phyloP scores from a whole-genome alignment of 2,113 vertebrate species.

The Lepus europaeus region DNA sequence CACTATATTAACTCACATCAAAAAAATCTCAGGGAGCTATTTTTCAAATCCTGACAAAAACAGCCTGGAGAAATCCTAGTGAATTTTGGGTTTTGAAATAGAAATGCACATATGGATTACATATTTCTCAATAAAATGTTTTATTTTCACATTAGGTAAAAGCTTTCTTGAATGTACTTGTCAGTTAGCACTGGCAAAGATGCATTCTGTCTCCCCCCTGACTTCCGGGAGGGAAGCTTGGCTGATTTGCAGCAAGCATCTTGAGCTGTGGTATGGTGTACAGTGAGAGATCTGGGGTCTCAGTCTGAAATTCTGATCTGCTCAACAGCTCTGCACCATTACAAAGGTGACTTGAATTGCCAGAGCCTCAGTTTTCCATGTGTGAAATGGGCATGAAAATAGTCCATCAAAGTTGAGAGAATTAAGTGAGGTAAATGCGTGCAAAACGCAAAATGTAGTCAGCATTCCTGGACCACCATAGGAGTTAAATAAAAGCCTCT shows the following conservation, averaged over 20 bases:
- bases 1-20: constrained; percentile 87
- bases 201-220: constrained; percentile 4
- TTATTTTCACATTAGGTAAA: constrained; percentile 80
- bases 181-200: constrained; percentile 64
- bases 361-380: neutral
- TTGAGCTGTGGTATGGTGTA: neutral
- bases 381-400: neutral
- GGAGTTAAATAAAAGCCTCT: neutral
- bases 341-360: neutral
- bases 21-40: constrained; percentile 85
- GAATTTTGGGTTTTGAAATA: constrained; percentile 79
- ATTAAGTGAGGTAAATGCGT: neutral
- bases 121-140: constrained; percentile 84
- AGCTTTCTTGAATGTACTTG: constrained; percentile 71
- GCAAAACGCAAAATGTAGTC: neutral
- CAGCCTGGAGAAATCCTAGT: constrained; percentile 81
- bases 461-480: neutral
- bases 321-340: neutral
- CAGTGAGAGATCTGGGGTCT: neutral
- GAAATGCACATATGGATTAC: constrained; percentile 64
- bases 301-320: neutral
- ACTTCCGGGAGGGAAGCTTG: neutral
- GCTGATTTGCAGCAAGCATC: neutral
- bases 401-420: neutral
- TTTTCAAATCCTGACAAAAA: constrained; percentile 87